Conservation (phyloP, 2,797 vertebrate genomes). For the Anguilla pacifica region DNA sequence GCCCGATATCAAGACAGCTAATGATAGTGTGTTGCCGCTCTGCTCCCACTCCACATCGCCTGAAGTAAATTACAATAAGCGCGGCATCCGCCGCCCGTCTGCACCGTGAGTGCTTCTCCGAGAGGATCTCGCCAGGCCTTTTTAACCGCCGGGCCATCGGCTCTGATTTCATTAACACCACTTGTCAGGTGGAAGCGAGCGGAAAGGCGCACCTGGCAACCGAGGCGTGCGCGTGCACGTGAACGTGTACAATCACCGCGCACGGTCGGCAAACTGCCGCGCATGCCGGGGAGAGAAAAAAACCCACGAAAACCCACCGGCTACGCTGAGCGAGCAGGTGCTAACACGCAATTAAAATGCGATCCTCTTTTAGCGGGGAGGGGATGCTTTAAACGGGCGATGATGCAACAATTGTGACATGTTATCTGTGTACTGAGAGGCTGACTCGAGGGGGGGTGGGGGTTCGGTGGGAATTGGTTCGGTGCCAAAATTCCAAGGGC, state of each 20-base stretch:
- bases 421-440: conserved; percentile 67
- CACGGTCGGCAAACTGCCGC: conserved; percentile 31
- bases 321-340: conserved; percentile 37
- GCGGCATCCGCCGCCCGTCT: conserved; percentile 36
- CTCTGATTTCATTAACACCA: conserved; percentile 72
- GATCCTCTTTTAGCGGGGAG: neutral
- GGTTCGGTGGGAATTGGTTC: conserved; percentile 41
- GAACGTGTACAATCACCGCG: neutral
- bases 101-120: conserved; percentile 48
- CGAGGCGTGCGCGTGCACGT: neutral
- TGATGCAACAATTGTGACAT: neutral
- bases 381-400: neutral
- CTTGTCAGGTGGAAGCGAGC: conserved; percentile 67
- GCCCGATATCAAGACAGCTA: conserved; percentile 67
- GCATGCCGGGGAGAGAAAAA: conserved; percentile 49
- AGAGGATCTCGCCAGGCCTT: conserved; percentile 49
- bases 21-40: conserved; percentile 56
- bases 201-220: conserved; percentile 67
- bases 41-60: conserved; percentile 58
- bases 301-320: conserved; percentile 43
- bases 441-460: conserved; percentile 60
- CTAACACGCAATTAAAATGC: neutral
- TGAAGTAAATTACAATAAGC: conserved; percentile 68
- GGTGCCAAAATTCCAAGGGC: conserved; percentile 73
- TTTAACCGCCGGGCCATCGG: conserved; percentile 60